These are phyloP conservation scores for Mechanitis mazaeus DNA, from an alignment of 2,888 invertebrate species.

Conservation along the genomic window DNA sequence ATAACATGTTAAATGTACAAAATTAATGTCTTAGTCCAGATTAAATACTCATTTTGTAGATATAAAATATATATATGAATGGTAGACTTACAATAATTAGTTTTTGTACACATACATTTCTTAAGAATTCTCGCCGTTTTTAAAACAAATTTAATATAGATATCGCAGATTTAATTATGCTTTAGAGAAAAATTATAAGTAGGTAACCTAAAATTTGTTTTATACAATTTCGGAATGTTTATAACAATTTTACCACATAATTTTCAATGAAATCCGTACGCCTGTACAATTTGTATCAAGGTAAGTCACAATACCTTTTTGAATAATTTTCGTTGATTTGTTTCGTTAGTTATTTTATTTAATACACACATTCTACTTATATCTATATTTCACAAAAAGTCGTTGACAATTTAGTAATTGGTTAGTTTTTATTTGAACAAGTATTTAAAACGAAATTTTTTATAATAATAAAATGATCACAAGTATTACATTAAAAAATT, in stretches of 20 bases:
- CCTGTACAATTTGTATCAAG: too few species aligned
- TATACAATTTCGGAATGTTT: conserved; percentile 1
- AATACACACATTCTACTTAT: conserved; percentile 17
- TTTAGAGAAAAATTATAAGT: too few species aligned
- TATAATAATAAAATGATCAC: background rate
- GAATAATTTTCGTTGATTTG: conserved; percentile 23
- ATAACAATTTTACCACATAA: background rate
- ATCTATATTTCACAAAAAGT: conserved; percentile 19
- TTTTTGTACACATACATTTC: background rate
- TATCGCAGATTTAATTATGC: too few species aligned
- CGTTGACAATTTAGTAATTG: background rate
- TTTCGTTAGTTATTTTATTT: conserved; percentile 20
- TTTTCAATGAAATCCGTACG: background rate
- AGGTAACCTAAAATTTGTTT: background rate
- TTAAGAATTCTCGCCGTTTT: background rate
- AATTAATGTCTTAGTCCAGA: conserved; percentile 3
- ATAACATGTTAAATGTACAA: background rate
- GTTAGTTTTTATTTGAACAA: background rate
- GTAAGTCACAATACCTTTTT: conserved; percentile 5
- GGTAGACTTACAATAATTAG: background rate
- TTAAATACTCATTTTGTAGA: background rate
- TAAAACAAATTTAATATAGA: too few species aligned
- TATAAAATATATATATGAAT: background rate
- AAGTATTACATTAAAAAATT: background rate
- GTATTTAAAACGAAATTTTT: background rate